Conservation (phyloP, 1,140 invertebrate genomes). For the Radopholus similis region DNA sequence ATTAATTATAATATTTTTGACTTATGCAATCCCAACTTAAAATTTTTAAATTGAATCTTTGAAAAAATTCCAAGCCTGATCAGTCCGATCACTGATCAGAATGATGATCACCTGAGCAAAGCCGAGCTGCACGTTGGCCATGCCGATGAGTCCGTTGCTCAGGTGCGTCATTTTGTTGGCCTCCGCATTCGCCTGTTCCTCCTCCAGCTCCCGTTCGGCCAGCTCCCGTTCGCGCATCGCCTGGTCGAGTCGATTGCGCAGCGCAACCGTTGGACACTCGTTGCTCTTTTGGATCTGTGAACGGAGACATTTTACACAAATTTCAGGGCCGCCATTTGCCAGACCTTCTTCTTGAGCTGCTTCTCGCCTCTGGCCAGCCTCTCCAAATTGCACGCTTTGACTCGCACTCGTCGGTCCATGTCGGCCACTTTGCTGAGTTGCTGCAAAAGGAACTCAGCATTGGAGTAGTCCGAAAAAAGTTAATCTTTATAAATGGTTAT, state of each 20-base stretch:
- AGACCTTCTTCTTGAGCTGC: too few species aligned
- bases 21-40: neutral
- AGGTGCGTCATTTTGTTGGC: neutral
- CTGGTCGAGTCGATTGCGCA: neutral
- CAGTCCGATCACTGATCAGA: too few species aligned
- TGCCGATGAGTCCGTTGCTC: neutral
- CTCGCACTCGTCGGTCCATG: conserved; percentile 32
- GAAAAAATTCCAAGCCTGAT: neutral
- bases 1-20: too few species aligned
- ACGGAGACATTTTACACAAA: too few species aligned
- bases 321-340: conserved; percentile 12
- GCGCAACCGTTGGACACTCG: neutral
- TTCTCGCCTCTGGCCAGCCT: conserved; percentile 21
- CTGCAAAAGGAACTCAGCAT: conserved; percentile 36
- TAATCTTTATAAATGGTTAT: neutral
- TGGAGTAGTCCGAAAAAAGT: neutral
- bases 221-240: conserved; percentile 24
- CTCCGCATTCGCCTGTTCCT: neutral
- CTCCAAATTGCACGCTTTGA: conserved; percentile 14
- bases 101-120: too few species aligned
- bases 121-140: neutral
- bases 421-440: conserved; percentile 42
- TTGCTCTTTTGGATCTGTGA: conserved; percentile 5
- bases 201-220: neutral
- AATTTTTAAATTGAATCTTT: neutral